A percentile compares a stretch with the other conserved stretches of the same genome.
Conservation (phyloP, 2,888 invertebrate species). For the Psylliodes chrysocephalus region DNA sequence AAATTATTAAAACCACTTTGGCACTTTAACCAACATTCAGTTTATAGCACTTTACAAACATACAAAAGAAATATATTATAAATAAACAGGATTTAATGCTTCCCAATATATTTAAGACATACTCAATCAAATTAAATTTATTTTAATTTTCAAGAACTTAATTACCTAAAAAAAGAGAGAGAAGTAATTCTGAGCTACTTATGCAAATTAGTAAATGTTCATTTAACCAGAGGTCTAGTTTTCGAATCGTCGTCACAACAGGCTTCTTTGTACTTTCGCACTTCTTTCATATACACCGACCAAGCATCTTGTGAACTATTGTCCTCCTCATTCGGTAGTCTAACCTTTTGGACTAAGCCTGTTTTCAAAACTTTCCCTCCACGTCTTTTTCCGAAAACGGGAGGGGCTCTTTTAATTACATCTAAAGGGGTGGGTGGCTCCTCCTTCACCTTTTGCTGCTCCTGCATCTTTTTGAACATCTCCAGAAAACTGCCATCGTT, state of each 20-base stretch:
- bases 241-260: constrained; percentile 93
- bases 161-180: constrained; percentile 8
- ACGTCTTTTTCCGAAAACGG: constrained; percentile 81
- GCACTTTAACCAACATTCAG: neutral
- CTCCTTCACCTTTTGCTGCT: constrained; percentile 63
- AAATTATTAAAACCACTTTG: neutral
- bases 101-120: neutral
- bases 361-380: constrained; percentile 90
- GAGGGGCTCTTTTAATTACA: constrained; percentile 64
- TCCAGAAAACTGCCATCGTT: constrained; percentile 93
- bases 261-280: constrained; percentile 90
- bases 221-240: constrained; percentile 91
- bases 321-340: constrained; percentile 72
- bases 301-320: constrained; percentile 86
- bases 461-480: constrained; percentile 91
- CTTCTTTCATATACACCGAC: constrained; percentile 94
- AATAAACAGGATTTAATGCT: neutral
- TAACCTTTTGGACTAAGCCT: constrained; percentile 87
- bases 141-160: neutral
- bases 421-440: constrained; percentile 54
- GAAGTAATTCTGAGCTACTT: constrained; percentile 9
- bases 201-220: constrained; percentile 56
- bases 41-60: constrained; percentile 31
- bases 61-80: neutral
- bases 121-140: neutral